These are phyloP conservation scores for Pseudorasbora parva DNA, from an alignment of 2,113 vertebrate species.

Conservation along the genomic window DNA sequence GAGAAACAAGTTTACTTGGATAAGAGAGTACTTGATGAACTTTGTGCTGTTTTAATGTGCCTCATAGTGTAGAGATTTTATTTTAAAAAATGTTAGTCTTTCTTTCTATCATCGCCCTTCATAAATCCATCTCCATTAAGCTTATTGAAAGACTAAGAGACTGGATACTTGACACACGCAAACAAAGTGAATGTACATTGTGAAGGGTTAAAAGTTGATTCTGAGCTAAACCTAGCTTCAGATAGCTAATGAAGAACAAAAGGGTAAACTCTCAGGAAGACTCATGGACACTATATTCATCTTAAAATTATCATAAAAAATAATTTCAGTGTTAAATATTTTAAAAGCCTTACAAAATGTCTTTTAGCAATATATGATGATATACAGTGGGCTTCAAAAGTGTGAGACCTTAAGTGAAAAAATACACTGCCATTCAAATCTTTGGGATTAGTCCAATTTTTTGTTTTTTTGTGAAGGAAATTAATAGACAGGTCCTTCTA, in stretches of 20 bases:
- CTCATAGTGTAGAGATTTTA: slow-evolving; percentile 13
- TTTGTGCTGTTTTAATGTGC: slow-evolving; percentile 27
- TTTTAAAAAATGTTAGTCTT: background rate
- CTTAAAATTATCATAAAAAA: background rate
- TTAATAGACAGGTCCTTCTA: no score
- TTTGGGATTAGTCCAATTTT: no score
- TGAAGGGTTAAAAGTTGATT: background rate
- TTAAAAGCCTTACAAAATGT: slow-evolving; percentile 28
- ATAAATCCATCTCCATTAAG: background rate
- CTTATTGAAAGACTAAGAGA: background rate
- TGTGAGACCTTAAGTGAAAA: background rate
- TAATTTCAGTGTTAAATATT: background rate
- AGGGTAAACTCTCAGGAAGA: background rate
- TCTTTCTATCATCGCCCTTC: background rate
- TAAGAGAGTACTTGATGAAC: background rate
- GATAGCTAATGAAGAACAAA: background rate
- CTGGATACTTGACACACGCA: background rate
- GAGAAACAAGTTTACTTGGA: background rate
- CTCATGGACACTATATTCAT: background rate
- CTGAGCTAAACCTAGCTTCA: background rate
- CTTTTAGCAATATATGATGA: background rate
- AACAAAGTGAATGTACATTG: background rate
- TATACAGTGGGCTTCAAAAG: background rate
- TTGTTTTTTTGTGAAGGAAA: background rate
- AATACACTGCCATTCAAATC: background rate